Evolutionary conservation across 2,888 invertebrate genomes (phyloP).

Genomic region (Microchrysa polita): DNA sequence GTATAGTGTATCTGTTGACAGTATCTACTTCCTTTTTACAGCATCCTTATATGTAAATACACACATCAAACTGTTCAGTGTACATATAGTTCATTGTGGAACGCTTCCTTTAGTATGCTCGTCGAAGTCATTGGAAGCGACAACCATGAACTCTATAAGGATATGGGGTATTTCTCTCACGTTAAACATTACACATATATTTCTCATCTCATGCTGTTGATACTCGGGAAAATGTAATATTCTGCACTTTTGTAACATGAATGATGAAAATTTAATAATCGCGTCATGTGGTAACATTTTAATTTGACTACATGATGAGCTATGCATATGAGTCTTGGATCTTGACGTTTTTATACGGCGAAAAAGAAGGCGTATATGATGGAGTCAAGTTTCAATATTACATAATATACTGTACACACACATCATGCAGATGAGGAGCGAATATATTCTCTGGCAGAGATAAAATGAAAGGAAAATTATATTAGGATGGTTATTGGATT

Average conservation of each 20-base stretch:
- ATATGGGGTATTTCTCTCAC: neutral
- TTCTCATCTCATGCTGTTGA: conserved; percentile 6
- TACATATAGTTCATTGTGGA: neutral
- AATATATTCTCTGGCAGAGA: neutral
- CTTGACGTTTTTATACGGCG: neutral
- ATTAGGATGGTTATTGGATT: neutral
- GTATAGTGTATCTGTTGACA: conserved; percentile 1
- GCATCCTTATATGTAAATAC: neutral
- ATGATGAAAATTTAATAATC: conserved; percentile 44
- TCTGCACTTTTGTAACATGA: conserved; percentile 36
- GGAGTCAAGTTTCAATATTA: neutral
- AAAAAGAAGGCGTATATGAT: neutral
- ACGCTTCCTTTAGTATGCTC: neutral
- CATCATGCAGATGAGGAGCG: too few species aligned
- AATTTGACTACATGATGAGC: conserved; percentile 32
- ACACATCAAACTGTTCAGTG: too few species aligned
- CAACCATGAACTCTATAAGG: neutral
- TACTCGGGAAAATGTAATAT: conserved; percentile 33
- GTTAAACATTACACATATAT: neutral
- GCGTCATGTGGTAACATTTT: conserved; percentile 40
- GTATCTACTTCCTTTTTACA: neutral
- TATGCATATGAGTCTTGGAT: neutral
- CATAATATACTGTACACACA: neutral
- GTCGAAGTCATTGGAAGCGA: neutral
- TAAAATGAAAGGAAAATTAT: neutral